Evolutionary conservation across 1,140 invertebrate genomes (phyloP), one percentile per base, ranked within the genome.

Genomic region (Atta texana): DNA sequence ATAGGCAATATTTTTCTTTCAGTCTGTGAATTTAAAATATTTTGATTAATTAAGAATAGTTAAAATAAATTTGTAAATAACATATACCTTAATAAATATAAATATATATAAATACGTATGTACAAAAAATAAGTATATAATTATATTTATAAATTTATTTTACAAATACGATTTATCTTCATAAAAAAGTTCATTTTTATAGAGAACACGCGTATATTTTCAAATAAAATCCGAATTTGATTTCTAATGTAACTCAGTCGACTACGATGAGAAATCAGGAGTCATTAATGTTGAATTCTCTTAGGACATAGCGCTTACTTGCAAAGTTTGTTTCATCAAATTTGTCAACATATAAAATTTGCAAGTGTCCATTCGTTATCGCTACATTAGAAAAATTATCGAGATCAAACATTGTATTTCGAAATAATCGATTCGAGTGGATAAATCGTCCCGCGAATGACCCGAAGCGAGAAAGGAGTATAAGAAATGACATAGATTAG

Each of bases 381-480:
- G 34, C 49, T 78, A 78, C 49, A 49, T 78, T 85, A 85, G 34
- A 88, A 89, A 81, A 81, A 74, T 89, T 68, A 77, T 88, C 53
- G 57, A 89, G 87, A 87, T 89, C 88, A 89, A 88, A 89, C 39
- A 10, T 44, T 3, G 39, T 77, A 64, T 39, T 78, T 85, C 49
- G 34, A 78, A 78, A 66, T 64, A 85, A 85, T 55, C 74, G 82
- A 49, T 66, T 85, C 63, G 31, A 85, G 21, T 77, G 21, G 28
- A 85, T 63, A 77, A 77, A 85, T 61, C 44, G 49, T 84, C 21
- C 59, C 69, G 86, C 87, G 72, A 75, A 88, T 28, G 69, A 71
- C 44, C 71, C 59, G 57, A 89, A 86, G 63, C 63, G 88, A 89
- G 78, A 89, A 88, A 82, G 89, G 81, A 77, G 71, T 71, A 89